phyloP scores from a whole-genome alignment of 2,113 vertebrate species.

The Butorides virescens region DNA sequence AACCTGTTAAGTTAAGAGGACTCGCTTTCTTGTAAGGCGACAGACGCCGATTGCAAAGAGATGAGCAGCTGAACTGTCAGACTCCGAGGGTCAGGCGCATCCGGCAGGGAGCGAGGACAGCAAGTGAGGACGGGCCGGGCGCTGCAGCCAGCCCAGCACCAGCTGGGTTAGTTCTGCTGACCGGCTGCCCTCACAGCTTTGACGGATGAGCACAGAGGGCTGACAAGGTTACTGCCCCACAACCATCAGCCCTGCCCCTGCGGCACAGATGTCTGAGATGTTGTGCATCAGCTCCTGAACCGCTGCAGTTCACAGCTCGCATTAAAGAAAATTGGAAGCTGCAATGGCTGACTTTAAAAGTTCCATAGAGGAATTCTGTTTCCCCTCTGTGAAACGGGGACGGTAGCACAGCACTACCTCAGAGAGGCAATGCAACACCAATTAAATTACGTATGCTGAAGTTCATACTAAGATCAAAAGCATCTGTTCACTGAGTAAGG shows the following conservation, averaged over 20 bases:
- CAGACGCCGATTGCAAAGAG: background rate
- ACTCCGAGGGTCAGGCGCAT: background rate
- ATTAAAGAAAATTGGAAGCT: background rate
- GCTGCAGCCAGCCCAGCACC: background rate
- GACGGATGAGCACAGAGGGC: background rate
- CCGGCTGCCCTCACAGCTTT: background rate
- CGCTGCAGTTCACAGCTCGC: fast-evolving
- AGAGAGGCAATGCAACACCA: background rate
- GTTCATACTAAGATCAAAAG: background rate
- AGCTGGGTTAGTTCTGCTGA: background rate
- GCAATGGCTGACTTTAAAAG: background rate
- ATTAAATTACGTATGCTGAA: fast-evolving
- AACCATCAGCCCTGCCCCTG: background rate
- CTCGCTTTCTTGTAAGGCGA: fast-evolving
- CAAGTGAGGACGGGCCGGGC: background rate
- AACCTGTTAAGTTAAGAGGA: background rate
- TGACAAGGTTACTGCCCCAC: background rate
- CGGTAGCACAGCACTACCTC: background rate
- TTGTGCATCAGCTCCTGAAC: background rate
- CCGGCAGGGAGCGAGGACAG: background rate
- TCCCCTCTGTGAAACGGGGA: background rate
- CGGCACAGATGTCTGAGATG: background rate
- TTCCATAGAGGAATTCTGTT: fast-evolving
- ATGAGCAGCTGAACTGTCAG: fast-evolving
- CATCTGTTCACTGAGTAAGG: background rate